These are phyloP conservation scores for Odiellus spinosus DNA, from an alignment of 2,888 invertebrate genomes.

Conservation along the genomic window DNA sequence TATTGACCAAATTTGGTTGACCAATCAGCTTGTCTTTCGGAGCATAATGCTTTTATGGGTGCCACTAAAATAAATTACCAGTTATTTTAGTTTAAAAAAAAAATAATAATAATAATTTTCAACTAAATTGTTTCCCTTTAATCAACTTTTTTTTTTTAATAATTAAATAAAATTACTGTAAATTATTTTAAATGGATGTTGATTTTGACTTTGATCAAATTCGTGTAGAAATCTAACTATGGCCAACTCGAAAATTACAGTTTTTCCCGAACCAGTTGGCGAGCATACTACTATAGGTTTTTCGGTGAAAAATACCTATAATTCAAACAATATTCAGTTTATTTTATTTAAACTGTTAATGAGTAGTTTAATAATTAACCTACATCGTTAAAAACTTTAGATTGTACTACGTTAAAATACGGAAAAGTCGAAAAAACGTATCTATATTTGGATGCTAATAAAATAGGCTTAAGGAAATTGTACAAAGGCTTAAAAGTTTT, in stretches of 20 bases:
- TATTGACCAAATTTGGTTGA: conserved; percentile 45
- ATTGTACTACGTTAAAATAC: too few relatives aligned
- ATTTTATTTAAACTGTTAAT: too few relatives aligned
- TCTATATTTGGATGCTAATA: too few relatives aligned
- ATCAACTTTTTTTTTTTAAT: background rate
- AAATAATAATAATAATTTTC: conserved; percentile 2
- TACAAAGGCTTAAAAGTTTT: too few relatives aligned
- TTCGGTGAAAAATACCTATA: conserved; percentile 37
- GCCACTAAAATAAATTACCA: conserved; percentile 41
- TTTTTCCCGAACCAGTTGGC: conserved; percentile 70
- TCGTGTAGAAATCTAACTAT: conserved; percentile 48
- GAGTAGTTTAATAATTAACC: too few relatives aligned
- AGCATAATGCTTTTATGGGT: conserved; percentile 60
- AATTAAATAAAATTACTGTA: conserved; percentile 40
- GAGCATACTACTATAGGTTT: conserved; percentile 55
- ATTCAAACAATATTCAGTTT: conserved; percentile 16
- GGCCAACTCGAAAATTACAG: conserved; percentile 63
- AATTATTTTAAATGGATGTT: conserved; percentile 47
- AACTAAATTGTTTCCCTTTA: conserved; percentile 5
- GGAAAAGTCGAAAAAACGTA: too few relatives aligned
- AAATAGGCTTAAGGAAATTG: too few relatives aligned
- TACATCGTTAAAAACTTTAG: too few relatives aligned
- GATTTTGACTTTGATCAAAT: conserved; percentile 30
- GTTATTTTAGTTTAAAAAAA: background rate
- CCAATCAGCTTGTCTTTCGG: conserved; percentile 56